Evolutionary conservation across 92 coral and sea anemone genomes (phyloP), one percentile per base, ranked within the genome.

Genomic region (Porites evermanni): DNA sequence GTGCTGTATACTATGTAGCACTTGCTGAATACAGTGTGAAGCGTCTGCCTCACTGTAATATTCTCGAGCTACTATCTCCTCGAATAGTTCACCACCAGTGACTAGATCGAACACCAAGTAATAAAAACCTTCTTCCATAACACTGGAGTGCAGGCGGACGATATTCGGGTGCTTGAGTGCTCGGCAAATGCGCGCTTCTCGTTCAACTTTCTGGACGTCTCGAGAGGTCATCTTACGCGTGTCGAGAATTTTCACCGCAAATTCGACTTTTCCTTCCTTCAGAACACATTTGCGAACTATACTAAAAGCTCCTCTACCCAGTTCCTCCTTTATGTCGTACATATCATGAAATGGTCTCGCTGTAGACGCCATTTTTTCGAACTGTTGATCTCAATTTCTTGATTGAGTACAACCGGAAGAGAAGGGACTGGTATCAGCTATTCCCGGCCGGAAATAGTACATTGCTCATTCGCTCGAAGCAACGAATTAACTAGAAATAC

Each of bases 41-140:
- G 99, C 99, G 47, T 97, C 99, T 50, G 99, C 93, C 59, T 97
- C 99, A 65, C 99, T 95, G 91, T 97, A 97, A 81, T 93, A 97
- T 79, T 97, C 99, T 53, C 99, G 90, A 53, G 99, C 99, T 6
- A 97, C 99, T 56, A 97, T 97, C 83, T 97, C 99, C 74, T 97
- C 99, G 82, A 97, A 97, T 74, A 97, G 91, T 87, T 97, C 99
- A 9, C 99, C 99, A 6, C 99, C 99, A 72, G 99, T 97, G 18
- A 97, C 97, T 79, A 95, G 86, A 87, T 97, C 99, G 73, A 97
- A 97, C 12, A 97, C 91, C 73, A 97, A 80, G 77, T 94, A 97
- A 79, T 93, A 91, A 63, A 77, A 91, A 54, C 90, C 89, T 53
- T 95, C 98, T 71, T 94, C 93, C 70, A 86, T 70, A 73, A 95